Evolutionary conservation across 2,888 invertebrate species (phyloP), one percentile per base, ranked within the genome.

Genomic region (Cheilosia grossa): DNA sequence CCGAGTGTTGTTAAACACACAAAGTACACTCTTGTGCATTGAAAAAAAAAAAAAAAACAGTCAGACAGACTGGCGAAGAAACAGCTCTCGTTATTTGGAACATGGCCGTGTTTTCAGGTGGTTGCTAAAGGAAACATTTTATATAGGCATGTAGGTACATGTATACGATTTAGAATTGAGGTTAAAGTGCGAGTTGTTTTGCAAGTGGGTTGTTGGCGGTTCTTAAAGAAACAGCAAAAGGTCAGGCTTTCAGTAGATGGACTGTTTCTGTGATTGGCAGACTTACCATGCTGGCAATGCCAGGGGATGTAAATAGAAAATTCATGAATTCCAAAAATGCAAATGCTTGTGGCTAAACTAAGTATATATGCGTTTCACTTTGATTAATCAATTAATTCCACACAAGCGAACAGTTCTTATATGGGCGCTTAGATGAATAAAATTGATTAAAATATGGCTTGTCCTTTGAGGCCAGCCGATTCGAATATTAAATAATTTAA

Each of bases 81-180:
- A 19, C 17, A 30, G 33, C 37, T 66, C 40, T 10, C 17, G 47
- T 37, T 53, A 49, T 59, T 56, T 69, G 69, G 64, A 75, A 75
- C 70, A 64, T 53, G 70, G 47, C 51, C 77, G 54, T 37, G 33
- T 59, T 63, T 82, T 82, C 56, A 77, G 77, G 58, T 77, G 77
- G 82, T 33, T 72, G 67, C 24, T 61, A 49, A 24, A 66, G 72
- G 72, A 82, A 78, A 67, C 40, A 19, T 40, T 77, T 24, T 24
- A 24, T 51, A 24, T 27, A 51, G 7, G 17, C 17, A 5, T 44
- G 6, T n/a, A 44, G 6, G 37, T 13, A 13, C 37, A 64, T 49
- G 64, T 58, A 66, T 19, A 49, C 13, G 63, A 44, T 66, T 40
- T 64, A 44, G 59, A 70, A 82, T 72, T 78, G 78, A 67, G 56